Base-by-base conservation (phyloP, 2,113 vertebrate genomes). In the Callorhinus ursinus region DNA sequence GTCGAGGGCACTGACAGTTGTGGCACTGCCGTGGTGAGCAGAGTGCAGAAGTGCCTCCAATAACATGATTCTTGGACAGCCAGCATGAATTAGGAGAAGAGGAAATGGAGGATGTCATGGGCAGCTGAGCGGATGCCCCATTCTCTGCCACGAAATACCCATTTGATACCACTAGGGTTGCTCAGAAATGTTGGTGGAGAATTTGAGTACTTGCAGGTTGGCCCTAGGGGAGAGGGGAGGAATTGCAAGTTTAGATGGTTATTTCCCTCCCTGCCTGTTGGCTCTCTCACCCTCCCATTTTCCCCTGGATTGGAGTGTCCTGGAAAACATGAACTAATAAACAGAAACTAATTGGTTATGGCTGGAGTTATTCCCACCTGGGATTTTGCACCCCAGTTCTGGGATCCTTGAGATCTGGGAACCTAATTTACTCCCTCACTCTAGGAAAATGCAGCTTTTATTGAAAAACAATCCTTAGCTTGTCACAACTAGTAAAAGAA, bases 401-500 rank as follows among this genome's bases (percentile, higher is more conserved):
- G 79, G 69, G 31, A 71, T 83, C 49, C 26, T 93, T 51, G 7
- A 74, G 42, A 69, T n/a, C 8, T 53, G 55, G 2, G 3, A 83
- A 82, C 12, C 19, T 67, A 67, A 87, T 90, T 88, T 84, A 80
- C 2, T 85, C 33, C 39, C 42, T 72, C 39, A 63, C 33, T 69
- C 28, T 18, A 81, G 42, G 80, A 88, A 85, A 90, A 93, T 12
- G 42, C 2, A 88, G 10, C 12, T 16, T 86, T 74, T 72, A 65
- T 19, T 85, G 18, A n/a, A 82, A 95, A 28, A 53, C 19, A 83
- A 12, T 36, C 18, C 46, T 81, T 33, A 51, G 5, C 77, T 93
- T 74, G 88, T 96, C 13, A 86, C 7, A 85, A 36, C 80, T 92
- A 36, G 22, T 90, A 42, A 90, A 71, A 42, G 26, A 83, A 79